Base-by-base conservation (phyloP, 2,113 vertebrate genomes). In the Chionomys nivalis region DNA sequence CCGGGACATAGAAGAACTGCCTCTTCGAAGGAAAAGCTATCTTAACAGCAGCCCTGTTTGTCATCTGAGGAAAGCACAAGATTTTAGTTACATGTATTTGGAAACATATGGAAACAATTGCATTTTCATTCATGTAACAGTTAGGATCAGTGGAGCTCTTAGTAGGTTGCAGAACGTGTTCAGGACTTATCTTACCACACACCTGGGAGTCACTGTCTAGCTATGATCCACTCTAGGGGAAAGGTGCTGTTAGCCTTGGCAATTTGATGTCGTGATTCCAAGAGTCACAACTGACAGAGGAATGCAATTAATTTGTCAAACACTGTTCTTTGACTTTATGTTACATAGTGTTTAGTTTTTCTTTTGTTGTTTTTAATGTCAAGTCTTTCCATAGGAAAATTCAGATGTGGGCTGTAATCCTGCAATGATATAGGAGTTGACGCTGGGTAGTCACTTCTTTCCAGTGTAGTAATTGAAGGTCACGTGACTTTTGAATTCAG, bases 401-500 rank as follows among this genome's bases (percentile, higher is more conserved):
- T 55, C 31, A 83, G 42, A 77, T 86, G 2, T 61, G 12, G 16
- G 28, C 65, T 81, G 2, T 86, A 82, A 47, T 55, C 92, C 39
- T 87, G 19, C 33, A 93, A 49, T 77, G n/a, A 93, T 92, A 77
- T 79, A n/a, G 72, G 63, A 68, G 5, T 26, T 87, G 78, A 42
- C 79, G 36, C 2, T 94, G 26, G 55, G 77, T 24, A 75, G 79
- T 94, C 94, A 86, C 68, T 95, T 66, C 17, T 96, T 93, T 95
- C 33, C 87, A 89, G 82, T 24, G 89, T 94, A 91, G 94, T 92
- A 93, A 95, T 96, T 96, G 73, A 31, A 93, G 89, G 78, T 89
- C 39, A 82, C 10, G 75, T 96, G 92, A 96, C 52, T 87, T 91
- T 95, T 95, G n/a, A 75, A 81, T 92, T 9, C 82, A 96, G 89